A percentile compares a stretch with the other conserved stretches of the same genome.
Evolutionary conservation across 2,113 vertebrate species (phyloP).

Genomic region (Petromus typicus): DNA sequence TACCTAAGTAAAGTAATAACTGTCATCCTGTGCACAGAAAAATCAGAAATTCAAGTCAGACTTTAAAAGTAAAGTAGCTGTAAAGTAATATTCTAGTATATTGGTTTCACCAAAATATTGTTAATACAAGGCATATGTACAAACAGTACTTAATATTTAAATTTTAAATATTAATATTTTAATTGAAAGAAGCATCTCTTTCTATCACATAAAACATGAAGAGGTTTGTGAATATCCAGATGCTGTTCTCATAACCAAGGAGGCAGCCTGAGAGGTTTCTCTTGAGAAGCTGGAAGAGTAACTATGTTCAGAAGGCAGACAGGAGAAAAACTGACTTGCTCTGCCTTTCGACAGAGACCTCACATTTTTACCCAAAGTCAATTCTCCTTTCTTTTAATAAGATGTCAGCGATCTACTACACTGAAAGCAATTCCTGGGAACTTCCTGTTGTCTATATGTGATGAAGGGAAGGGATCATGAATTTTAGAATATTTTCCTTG

Average conservation of each 20-base stretch:
- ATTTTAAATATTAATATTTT: no score
- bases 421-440: neutral
- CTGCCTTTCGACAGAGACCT: neutral
- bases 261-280: neutral
- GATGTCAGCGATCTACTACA: neutral
- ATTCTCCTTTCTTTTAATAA: neutral
- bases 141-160: neutral
- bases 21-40: neutral
- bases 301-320: no score
- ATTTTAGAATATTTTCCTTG: neutral
- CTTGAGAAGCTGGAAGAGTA: neutral
- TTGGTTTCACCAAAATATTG: conserved; percentile 21
- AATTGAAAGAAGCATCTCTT: neutral
- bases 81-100: neutral
- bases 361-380: neutral
- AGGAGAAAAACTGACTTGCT: neutral
- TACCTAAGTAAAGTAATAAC: neutral
- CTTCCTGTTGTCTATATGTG: neutral
- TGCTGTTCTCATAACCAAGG: neutral
- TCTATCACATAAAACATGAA: neutral
- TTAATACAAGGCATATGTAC: neutral
- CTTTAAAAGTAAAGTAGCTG: conserved; percentile 18
- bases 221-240: neutral
- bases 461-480: neutral
- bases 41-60: conserved; percentile 26